phyloP scores from a whole-genome alignment of 2,888 invertebrate species.

The Mimumesa dahlbomi region DNA sequence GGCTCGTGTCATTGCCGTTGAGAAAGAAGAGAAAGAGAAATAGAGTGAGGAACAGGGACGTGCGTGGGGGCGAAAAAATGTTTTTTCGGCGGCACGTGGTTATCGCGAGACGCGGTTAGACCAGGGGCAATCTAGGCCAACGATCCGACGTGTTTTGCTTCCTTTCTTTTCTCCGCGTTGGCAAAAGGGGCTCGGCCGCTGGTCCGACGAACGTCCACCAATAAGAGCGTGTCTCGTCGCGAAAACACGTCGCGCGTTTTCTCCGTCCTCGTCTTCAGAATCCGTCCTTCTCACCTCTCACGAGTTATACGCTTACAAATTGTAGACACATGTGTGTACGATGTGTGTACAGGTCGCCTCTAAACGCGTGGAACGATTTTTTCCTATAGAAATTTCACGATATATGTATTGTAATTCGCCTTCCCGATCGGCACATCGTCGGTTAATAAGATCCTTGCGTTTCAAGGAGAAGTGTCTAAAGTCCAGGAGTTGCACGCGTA shows the following conservation, averaged over 20 bases:
- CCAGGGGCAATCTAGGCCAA: constrained; percentile 40
- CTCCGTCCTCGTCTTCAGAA: not conserved
- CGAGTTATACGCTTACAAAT: not conserved
- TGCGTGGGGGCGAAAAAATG: not conserved
- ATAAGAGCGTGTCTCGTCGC: constrained; percentile 22
- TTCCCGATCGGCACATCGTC: too few species aligned
- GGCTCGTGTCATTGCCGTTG: too few species aligned
- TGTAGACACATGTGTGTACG: not conserved
- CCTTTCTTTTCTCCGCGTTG: constrained; percentile 20
- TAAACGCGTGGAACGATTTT: too few species aligned
- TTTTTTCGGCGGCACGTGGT: constrained; percentile 14
- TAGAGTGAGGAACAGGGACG: too few species aligned
- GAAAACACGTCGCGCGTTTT: constrained; percentile 47
- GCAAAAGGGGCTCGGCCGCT: constrained; percentile 51
- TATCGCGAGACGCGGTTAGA: constrained; percentile 12
- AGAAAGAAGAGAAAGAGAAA: too few species aligned
- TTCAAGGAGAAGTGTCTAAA: too few species aligned
- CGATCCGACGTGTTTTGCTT: constrained; percentile 32
- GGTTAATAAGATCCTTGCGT: too few species aligned
- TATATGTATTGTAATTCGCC: too few species aligned
- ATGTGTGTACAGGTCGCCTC: too few species aligned
- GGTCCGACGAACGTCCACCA: constrained; percentile 42
- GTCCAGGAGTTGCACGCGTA: too few species aligned
- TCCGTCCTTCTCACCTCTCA: too few species aligned
- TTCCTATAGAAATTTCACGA: too few species aligned